Evolutionary conservation across 2,888 invertebrate species (phyloP).

Genomic region (Spilosoma lubricipeda): DNA sequence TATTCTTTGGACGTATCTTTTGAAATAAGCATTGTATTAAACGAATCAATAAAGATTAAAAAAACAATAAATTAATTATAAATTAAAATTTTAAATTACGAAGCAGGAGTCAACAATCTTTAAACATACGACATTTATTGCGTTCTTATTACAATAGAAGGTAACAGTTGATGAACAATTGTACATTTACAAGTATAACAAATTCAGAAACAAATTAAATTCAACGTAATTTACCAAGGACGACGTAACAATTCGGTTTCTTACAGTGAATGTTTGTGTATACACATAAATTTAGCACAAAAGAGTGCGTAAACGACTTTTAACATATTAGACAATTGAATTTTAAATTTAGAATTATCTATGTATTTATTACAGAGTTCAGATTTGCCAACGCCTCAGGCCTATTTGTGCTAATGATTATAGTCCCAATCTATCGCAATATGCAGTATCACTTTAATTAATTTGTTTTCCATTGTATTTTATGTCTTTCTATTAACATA

Average conservation of each 20-base stretch:
- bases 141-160: neutral
- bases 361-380: too few relatives aligned
- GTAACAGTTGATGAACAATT: neutral
- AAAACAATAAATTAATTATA: neutral
- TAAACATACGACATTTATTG: neutral
- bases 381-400: too few relatives aligned
- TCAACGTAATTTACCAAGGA: constrained; percentile 11
- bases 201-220: constrained; percentile 1
- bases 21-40: neutral
- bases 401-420: too few relatives aligned
- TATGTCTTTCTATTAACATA: too few relatives aligned
- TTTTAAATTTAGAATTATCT: neutral
- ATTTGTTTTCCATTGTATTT: too few relatives aligned
- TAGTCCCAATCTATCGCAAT: too few relatives aligned
- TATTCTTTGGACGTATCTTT: too few relatives aligned
- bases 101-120: neutral
- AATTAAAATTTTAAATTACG: neutral
- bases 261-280: constrained; percentile 7
- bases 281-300: constrained; percentile 4
- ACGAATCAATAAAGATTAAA: neutral
- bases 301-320: neutral
- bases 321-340: neutral
- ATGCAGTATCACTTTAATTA: too few relatives aligned
- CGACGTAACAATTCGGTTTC: constrained; percentile 15
- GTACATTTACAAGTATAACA: neutral